Evolutionary conservation across 2,797 vertebrate species (phyloP).

Genomic region (Atherinosoma microstoma): DNA sequence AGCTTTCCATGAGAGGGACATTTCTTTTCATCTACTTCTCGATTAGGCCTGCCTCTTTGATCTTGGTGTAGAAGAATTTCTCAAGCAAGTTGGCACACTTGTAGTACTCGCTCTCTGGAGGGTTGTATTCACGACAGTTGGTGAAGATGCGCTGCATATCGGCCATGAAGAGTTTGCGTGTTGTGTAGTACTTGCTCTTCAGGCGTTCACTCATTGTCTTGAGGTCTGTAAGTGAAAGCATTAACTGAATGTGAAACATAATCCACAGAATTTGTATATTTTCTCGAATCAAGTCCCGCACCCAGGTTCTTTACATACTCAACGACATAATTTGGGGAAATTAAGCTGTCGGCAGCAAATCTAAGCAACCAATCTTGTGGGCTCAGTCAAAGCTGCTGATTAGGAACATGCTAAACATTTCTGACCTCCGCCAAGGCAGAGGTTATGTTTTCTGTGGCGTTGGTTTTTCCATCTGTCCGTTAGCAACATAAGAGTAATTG

Average conservation of each 20-base stretch:
- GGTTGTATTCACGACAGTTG: constrained; percentile 98
- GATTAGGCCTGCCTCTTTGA: constrained; percentile 97
- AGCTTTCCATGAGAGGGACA: constrained; percentile 17
- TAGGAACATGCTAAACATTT: background rate
- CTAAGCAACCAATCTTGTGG: background rate
- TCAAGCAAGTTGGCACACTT: constrained; percentile 99
- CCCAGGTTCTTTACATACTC: background rate
- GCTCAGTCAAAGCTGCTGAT: background rate
- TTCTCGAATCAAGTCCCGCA: background rate
- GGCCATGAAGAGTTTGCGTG: constrained; percentile 98
- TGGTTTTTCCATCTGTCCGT: too few relatives aligned
- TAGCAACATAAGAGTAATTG: too few relatives aligned
- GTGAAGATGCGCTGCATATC: constrained; percentile 99
- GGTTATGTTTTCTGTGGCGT: too few relatives aligned
- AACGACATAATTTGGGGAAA: background rate
- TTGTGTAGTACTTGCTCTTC: constrained; percentile 98
- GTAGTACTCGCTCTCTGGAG: constrained; percentile 98
- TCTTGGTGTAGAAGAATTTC: constrained; percentile 99
- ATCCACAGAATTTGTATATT: background rate
- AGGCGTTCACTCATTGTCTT: constrained; percentile 99
- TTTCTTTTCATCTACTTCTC: constrained; percentile 85
- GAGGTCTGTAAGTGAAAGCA: constrained; percentile 84
- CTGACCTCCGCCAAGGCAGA: too few relatives aligned
- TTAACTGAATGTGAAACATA: background rate
- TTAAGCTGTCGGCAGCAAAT: background rate